Evolutionary conservation across 2,888 invertebrate species (phyloP), one percentile per base, ranked within the genome.

Genomic region (Diplolepis rosae): DNA sequence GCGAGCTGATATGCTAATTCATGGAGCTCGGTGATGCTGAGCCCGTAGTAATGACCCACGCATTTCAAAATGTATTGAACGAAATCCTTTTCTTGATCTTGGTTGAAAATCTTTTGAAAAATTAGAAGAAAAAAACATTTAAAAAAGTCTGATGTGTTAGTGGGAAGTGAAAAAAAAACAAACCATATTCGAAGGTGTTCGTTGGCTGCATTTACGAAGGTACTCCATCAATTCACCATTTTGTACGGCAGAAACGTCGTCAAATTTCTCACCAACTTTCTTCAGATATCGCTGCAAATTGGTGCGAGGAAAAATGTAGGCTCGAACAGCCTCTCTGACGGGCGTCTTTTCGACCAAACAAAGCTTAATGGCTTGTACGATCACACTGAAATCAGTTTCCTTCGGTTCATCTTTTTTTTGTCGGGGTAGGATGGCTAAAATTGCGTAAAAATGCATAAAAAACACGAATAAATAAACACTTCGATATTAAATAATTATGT

Each of bases 181-280:
- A 28, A 65, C 65, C 65, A 65, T 39, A 28, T 65, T 65, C 27
- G 65, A 65, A 28, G 42, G 65, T 42, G 24, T 42, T 11, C 65
- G 65, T 65, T 65, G 24, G 22, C 65, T 65, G 42, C 42, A 42
- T n/a, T 24, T 65, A 22, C 65, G 45, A 42, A 65, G 13, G 65
- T 28, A 65, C 39, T 65, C 39, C 24, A 65, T 27, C 65, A 65
- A 65, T 27, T n/a, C 65, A 42, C 39, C 3, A 65, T 65, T 39
- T 39, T 65, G 9, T 11, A 65, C 65, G 65, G 65, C 24, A 27
- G 65, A 39, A 65, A 65, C 39, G 7, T 65, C 65, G 13, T 65
- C 42, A 65, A 65, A 65, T 13, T 65, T 7, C 1, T 28, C 65
- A 28, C 11, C 9, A 27, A 54, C 30, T 54, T 28, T 54, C 32